Percentiles rank a stretch among this genome's conserved stretches.
phyloP scores from a whole-genome alignment of 2,797 vertebrate genomes.

The Sebastolobus alascanus region DNA sequence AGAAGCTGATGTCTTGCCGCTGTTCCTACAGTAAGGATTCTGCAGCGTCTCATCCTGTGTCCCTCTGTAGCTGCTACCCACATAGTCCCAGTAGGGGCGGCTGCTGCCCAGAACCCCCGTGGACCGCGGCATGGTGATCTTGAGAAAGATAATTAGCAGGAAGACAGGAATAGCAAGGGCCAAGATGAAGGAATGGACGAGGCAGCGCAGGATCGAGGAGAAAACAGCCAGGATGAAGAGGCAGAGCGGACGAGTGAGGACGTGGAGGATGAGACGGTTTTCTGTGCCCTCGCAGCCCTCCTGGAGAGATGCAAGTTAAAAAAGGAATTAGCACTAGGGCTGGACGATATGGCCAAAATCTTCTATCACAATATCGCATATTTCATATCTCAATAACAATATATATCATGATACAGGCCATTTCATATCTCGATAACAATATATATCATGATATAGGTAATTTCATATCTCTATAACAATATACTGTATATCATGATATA shows the following conservation, averaged over 20 bases:
- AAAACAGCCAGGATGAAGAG: slow-evolving; percentile 89
- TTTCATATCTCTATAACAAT: too few species aligned
- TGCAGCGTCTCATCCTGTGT: slow-evolving; percentile 73
- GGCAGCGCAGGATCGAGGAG: slow-evolving; percentile 89
- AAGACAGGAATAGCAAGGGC: slow-evolving; percentile 90
- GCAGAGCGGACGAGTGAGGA: slow-evolving; percentile 89
- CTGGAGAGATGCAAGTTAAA: slow-evolving; percentile 67
- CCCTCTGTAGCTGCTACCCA: slow-evolving; percentile 83
- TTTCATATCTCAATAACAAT: too few species aligned
- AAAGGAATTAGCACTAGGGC: neutral
- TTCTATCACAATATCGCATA: too few species aligned
- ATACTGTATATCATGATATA: too few species aligned
- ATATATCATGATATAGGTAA: too few species aligned
- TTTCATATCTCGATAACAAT: too few species aligned
- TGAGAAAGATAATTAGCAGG: slow-evolving; percentile 88
- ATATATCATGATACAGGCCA: too few species aligned
- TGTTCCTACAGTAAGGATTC: slow-evolving; percentile 78
- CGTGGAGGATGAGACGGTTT: slow-evolving; percentile 91
- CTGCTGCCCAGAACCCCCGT: slow-evolving; percentile 84
- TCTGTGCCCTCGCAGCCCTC: slow-evolving; percentile 91
- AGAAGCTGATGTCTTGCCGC: slow-evolving; percentile 56
- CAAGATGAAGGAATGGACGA: slow-evolving; percentile 90
- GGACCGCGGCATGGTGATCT: slow-evolving; percentile 89
- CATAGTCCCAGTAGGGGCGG: slow-evolving; percentile 85
- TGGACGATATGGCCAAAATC: too few species aligned